Conservation (phyloP, 30 jellyfish, hydroid and myxozoan genomes). For the Cassiopea andromeda region DNA sequence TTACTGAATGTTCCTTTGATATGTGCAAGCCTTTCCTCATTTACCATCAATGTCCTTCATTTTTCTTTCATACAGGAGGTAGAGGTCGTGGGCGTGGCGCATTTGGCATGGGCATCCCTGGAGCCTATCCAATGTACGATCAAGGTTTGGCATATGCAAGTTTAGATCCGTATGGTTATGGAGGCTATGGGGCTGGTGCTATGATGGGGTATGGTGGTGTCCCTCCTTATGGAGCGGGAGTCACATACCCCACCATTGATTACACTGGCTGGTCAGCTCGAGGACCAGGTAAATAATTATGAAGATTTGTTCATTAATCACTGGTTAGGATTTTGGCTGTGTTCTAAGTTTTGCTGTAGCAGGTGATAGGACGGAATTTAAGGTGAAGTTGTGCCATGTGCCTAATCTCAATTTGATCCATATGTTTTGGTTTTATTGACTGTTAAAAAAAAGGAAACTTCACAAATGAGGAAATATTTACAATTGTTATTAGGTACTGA, state of each 20-base stretch:
- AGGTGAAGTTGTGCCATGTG: no score
- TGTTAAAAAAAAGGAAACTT: no score
- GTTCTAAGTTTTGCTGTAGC: no score
- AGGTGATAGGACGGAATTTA: no score
- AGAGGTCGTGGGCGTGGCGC: conserved; percentile 83
- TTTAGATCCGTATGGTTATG: conserved; percentile 40
- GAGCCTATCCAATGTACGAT: conserved; percentile 46
- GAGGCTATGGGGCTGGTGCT: conserved; percentile 60
- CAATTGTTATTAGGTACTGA: not conserved
- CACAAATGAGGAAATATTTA: no score
- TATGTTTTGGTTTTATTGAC: no score
- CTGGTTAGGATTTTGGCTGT: not conserved
- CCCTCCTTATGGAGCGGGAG: conserved; percentile 48
- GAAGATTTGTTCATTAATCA: not conserved
- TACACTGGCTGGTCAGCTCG: conserved; percentile 65
- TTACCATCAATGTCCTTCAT: no score
- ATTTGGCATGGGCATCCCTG: conserved; percentile 48
- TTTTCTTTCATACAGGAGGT: conserved; percentile 24
- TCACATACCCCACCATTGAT: conserved; percentile 63
- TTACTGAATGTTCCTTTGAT: not conserved
- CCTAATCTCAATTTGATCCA: no score
- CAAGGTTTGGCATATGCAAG: conserved; percentile 43
- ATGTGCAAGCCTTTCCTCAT: not conserved
- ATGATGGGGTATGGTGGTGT: conserved; percentile 70
- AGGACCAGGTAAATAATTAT: conserved; percentile 38